These are phyloP conservation scores for Osmoderma eremita DNA, from an alignment of 2,888 invertebrate species.

Conservation along the genomic window DNA sequence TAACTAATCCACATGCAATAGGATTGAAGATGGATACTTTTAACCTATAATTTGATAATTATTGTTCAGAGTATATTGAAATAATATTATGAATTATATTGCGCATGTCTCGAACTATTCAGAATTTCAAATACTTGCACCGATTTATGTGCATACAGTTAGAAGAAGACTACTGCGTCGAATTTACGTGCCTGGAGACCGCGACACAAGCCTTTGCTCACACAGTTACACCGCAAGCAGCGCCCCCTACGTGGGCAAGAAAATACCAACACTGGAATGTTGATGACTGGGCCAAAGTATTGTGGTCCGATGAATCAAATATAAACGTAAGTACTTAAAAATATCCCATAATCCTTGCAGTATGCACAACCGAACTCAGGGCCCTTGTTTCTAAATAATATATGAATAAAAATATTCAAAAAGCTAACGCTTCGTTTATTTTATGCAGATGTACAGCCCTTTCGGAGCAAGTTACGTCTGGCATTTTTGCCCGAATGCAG, in stretches of 20 bases:
- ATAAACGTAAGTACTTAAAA: no score
- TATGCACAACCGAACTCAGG: not conserved
- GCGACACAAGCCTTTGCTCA: not conserved
- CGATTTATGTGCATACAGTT: not conserved
- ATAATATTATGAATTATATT: no score
- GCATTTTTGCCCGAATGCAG: not conserved
- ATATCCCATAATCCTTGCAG: not conserved
- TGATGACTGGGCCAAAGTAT: not conserved
- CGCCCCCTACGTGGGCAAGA: not conserved
- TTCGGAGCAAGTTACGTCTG: not conserved
- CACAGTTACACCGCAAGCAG: not conserved
- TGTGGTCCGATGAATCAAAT: not conserved
- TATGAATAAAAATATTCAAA: not conserved
- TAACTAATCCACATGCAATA: no score
- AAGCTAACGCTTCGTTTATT: no score
- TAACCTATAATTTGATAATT: no score
- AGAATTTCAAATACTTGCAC: no score
- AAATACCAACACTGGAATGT: not conserved
- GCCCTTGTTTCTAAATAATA: not conserved
- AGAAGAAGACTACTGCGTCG: not conserved
- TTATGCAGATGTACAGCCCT: no score
- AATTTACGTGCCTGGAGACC: conserved; percentile 3
- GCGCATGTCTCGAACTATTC: no score
- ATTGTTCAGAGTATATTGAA: no score
- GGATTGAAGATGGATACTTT: no score